Evolutionary conservation across 2,888 invertebrate genomes (phyloP).

Genomic region (Lasioglossum lativentre): DNA sequence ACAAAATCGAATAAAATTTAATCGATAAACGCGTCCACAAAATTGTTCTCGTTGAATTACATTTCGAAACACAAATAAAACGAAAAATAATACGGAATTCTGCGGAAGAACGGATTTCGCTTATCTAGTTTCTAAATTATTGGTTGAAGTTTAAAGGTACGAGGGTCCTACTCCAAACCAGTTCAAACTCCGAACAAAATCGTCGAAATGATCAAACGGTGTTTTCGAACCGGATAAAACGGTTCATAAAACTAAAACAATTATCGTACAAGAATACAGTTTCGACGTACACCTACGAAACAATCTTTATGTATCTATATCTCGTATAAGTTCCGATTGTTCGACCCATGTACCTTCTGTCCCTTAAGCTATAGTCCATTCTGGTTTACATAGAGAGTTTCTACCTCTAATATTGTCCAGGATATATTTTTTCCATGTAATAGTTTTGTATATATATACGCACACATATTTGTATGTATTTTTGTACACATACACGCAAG

Average conservation of each 20-base stretch:
- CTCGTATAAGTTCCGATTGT: conserved; percentile 14
- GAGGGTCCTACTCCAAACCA: conserved; percentile 11
- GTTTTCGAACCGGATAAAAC: background rate
- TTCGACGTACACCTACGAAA: background rate
- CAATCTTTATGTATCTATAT: background rate
- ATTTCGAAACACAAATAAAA: background rate
- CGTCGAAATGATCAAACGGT: background rate
- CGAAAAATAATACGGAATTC: conserved; percentile 14
- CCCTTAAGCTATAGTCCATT: conserved; percentile 13
- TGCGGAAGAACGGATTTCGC: background rate
- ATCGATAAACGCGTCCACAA: background rate
- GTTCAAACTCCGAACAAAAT: background rate
- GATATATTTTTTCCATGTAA: conserved; percentile 12
- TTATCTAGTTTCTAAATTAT: conserved; percentile 28
- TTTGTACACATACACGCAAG: background rate
- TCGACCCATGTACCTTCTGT: background rate
- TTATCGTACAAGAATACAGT: background rate
- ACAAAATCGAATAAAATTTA: background rate
- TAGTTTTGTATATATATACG: conserved; percentile 33
- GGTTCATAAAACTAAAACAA: background rate
- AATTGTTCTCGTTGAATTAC: conserved; percentile 7
- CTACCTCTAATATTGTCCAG: conserved; percentile 42
- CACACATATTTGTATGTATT: background rate
- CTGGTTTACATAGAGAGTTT: conserved; percentile 27
- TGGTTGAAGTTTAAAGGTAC: conserved; percentile 10